Evolutionary conservation across 1,140 invertebrate species (phyloP), one percentile per base, ranked within the genome.

Genomic region (Heliothis virescens): DNA sequence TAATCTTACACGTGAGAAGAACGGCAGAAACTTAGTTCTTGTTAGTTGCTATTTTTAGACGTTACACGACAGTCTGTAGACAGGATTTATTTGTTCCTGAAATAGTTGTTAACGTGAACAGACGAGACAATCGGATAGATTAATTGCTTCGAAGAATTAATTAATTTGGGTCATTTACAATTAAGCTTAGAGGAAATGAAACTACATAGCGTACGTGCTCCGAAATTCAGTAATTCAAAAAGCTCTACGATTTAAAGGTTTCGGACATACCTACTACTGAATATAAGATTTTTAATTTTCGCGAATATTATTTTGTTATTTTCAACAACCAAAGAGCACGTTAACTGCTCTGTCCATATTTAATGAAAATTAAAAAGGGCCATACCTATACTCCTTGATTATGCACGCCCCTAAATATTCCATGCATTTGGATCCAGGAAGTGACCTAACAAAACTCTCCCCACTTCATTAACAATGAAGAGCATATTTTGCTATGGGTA

Each of bases 391-490:
- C 72, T 11, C 3, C 9, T 12, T 60, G n/a, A 74, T 74, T 59
- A 74, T 60, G 53, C 18, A 74, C 29, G 41, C 29, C 53, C 12
- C 16, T 60, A 3, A 60, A 74, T 60, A 60, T 72, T 21, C 41
- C 55, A 74, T 62, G 47, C 16, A 60, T 60, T 34, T 9, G 34
- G 34, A 41, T 41, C 34, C 34, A 59, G 57, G 72, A 74, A 74
- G 57, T 16, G 21, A 21, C 12, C 13, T 71, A 71, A 50, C 10
- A 18, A 29, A 62, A 63, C 41, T 52, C 21, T 53, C 18, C 15
- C 21, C 34, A 52, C 59, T 76, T 63, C 73, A 63, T 62, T 76
- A 76, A 53, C 34, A 53, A 76, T 76, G 73, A 34, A 63, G 47
- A 76, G 1, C 18, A 63, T 63, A 48, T 76, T 63, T 63, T 76